Conservation (phyloP, 1,140 invertebrate genomes). For the Gonatopus flavifemur region DNA sequence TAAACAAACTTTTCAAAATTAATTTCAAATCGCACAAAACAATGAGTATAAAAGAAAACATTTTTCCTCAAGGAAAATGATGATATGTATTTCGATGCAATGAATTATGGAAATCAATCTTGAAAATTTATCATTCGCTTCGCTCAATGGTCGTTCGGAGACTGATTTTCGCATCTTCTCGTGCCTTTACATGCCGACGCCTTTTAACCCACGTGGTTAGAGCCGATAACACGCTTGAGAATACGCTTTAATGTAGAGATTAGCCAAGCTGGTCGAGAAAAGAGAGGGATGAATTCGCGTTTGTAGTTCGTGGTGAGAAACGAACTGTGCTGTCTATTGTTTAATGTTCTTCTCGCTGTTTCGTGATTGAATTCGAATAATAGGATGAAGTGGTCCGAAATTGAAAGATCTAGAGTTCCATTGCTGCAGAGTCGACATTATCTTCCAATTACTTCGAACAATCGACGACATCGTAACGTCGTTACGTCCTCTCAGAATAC, state of each 20-base stretch:
- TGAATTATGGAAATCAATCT: no score
- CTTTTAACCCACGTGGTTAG: constrained; percentile 38
- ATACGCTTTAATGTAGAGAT: constrained; percentile 27
- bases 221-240: constrained; percentile 29
- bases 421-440: constrained; percentile 33
- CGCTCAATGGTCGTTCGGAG: constrained; percentile 4
- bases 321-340: no score
- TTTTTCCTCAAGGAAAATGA: no score
- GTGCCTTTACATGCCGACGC: constrained; percentile 26
- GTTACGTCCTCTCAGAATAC: constrained; percentile 14
- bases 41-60: no score
- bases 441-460: constrained; percentile 24
- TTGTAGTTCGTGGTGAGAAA: constrained; percentile 7
- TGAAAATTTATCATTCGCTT: no score
- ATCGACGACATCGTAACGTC: constrained; percentile 12
- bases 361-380: not conserved
- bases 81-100: no score
- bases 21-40: no score
- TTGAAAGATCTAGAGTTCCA: constrained; percentile 34
- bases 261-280: constrained; percentile 5
- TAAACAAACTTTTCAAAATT: no score
- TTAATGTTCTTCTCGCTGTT: not conserved
- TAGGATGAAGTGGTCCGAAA: constrained; percentile 45
- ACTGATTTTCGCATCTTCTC: constrained; percentile 18
- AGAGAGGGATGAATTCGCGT: constrained; percentile 13